phyloP scores from a whole-genome alignment of 1,140 invertebrate genomes.

The Aleiodes sp. region DNA sequence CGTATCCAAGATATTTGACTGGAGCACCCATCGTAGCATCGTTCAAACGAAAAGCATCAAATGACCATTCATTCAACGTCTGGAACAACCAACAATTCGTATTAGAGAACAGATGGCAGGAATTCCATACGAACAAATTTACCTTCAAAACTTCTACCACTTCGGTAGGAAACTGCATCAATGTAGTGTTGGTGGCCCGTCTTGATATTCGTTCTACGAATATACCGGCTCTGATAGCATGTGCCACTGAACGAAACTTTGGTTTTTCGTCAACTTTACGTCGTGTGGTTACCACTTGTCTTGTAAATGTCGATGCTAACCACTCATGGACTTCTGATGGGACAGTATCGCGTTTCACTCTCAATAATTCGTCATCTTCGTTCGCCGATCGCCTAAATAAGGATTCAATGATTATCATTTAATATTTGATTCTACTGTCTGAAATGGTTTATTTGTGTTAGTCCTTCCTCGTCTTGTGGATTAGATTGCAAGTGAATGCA shows the following conservation, averaged over 20 bases:
- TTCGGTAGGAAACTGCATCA: conserved; percentile 90
- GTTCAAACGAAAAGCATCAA: conserved; percentile 91
- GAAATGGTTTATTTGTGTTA: too few species aligned
- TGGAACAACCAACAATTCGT: conserved; percentile 53
- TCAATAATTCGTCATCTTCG: conserved; percentile 93
- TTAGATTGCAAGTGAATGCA: too few species aligned
- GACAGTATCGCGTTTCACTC: conserved; percentile 95
- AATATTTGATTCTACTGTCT: conserved; percentile 4
- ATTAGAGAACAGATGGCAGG: too few species aligned
- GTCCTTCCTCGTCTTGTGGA: too few species aligned
- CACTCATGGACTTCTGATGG: conserved; percentile 96
- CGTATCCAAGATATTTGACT: conserved; percentile 92
- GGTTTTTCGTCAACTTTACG: conserved; percentile 82
- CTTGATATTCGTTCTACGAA: conserved; percentile 97
- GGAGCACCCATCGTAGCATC: conserved; percentile 85
- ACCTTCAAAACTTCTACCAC: conserved; percentile 91
- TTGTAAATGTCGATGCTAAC: conserved; percentile 97
- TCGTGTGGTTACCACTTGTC: conserved; percentile 81
- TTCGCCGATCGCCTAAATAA: conserved; percentile 75
- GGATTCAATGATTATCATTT: neutral
- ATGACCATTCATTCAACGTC: conserved; percentile 94
- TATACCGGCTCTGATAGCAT: conserved; percentile 96
- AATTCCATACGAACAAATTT: conserved; percentile 38
- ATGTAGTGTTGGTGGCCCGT: conserved; percentile 83
- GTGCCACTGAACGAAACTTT: conserved; percentile 94